Conservation (phyloP, 2,113 vertebrate genomes). For the Mirounga angustirostris region DNA sequence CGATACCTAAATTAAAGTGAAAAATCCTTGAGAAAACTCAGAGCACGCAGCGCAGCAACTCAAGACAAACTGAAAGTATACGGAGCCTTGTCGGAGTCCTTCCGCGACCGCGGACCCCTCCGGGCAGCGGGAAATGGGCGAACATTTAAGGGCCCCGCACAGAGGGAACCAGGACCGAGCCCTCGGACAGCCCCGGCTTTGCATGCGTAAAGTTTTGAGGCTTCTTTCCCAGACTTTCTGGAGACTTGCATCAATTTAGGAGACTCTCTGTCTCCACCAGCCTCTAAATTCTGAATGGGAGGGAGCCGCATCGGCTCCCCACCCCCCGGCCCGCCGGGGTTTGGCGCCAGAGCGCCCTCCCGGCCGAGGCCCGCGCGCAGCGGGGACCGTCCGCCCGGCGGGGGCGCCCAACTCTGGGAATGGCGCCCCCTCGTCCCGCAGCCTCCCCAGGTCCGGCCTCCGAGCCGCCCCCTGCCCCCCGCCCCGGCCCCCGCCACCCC, state of each 20-base stretch:
- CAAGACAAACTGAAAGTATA: conserved; percentile 48
- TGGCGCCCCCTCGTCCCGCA: neutral
- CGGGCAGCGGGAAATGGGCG: rapidly evolving
- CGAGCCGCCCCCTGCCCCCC: rapidly evolving
- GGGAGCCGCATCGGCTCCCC: neutral
- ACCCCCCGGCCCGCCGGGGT: neutral
- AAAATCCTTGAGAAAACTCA: neutral
- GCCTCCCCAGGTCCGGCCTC: neutral
- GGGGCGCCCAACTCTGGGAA: neutral
- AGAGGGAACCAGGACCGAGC: neutral
- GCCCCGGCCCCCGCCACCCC: neutral
- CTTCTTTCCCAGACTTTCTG: conserved; percentile 48
- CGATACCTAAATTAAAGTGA: neutral
- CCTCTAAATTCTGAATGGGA: conserved; percentile 51
- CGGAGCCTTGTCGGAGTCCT: rapidly evolving
- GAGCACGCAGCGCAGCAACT: neutral
- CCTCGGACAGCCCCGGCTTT: neutral
- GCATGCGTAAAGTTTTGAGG: neutral
- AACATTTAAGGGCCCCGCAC: neutral
- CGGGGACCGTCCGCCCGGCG: neutral
- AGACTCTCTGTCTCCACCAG: conserved; percentile 65
- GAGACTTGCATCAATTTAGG: conserved; percentile 30
- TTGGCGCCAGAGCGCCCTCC: conserved; percentile 51
- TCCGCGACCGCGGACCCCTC: too few species aligned
- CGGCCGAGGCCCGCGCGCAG: neutral